These are phyloP conservation scores for Oreochromis aureus DNA, from an alignment of 2,113 vertebrate species.

Conservation along the genomic window DNA sequence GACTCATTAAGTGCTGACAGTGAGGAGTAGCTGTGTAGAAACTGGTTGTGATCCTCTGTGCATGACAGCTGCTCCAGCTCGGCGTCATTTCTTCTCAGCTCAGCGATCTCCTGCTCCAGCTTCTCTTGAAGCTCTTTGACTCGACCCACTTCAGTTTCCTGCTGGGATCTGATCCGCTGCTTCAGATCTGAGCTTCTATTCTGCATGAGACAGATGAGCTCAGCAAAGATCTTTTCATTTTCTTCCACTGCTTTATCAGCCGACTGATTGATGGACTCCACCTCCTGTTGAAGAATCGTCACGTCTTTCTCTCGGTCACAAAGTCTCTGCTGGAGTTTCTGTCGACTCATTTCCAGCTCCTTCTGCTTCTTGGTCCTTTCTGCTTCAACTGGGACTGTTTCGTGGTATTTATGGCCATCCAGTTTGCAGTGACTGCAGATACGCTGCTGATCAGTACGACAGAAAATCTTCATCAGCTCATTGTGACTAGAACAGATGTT, in stretches of 20 bases:
- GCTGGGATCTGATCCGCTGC: neutral
- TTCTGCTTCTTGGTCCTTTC: neutral
- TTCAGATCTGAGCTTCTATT: neutral
- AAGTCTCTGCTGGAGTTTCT: neutral
- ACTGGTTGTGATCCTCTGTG: neutral
- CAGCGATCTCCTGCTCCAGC: neutral
- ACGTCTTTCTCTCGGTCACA: rapidly evolving
- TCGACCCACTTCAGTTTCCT: neutral
- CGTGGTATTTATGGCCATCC: rapidly evolving
- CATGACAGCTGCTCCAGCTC: rapidly evolving
- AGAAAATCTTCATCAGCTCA: neutral
- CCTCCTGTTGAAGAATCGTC: neutral
- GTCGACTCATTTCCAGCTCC: neutral
- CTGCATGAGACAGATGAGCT: neutral
- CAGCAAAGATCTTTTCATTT: neutral
- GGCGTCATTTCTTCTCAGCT: neutral
- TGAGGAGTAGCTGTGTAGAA: neutral
- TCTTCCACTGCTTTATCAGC: neutral
- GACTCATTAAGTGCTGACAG: neutral
- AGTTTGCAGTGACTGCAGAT: neutral
- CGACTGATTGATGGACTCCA: neutral
- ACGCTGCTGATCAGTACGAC: neutral
- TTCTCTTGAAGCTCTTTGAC: neutral
- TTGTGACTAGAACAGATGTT: neutral
- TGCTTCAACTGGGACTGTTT: neutral